Conservation (phyloP, 2,888 invertebrate species). For the Cheilosia soror region DNA sequence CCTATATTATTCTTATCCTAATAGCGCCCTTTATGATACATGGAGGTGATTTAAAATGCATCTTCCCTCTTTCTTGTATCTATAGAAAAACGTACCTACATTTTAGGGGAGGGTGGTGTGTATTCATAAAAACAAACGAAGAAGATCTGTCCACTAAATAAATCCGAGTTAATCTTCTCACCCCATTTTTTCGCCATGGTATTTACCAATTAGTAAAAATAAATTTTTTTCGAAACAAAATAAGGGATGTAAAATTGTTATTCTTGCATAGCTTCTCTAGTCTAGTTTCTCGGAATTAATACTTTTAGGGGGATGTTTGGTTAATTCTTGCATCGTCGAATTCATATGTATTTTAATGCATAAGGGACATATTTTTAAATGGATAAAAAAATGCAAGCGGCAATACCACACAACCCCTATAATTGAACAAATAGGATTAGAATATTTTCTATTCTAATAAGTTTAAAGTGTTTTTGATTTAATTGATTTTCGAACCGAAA, state of each 20-base stretch:
- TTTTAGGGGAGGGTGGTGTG: too few species aligned
- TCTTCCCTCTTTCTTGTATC: too few species aligned
- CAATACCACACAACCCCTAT: constrained; percentile 34
- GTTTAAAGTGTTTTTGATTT: constrained; percentile 30
- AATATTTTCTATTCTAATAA: constrained; percentile 27
- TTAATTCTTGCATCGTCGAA: background rate
- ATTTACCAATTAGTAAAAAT: background rate
- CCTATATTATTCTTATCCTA: too few species aligned
- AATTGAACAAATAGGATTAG: constrained; percentile 55
- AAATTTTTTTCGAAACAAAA: background rate
- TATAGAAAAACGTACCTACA: too few species aligned
- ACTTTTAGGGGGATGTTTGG: constrained; percentile 6
- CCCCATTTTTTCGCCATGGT: background rate
- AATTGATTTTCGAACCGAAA: background rate
- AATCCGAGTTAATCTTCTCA: background rate
- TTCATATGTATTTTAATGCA: background rate
- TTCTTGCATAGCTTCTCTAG: background rate
- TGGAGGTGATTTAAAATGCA: too few species aligned
- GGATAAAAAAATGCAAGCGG: background rate
- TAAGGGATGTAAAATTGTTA: background rate
- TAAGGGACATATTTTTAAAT: constrained; percentile 5
- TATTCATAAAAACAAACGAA: too few species aligned
- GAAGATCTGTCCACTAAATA: background rate
- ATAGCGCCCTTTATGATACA: too few species aligned
- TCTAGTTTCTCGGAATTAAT: background rate